A percentile compares a stretch with the other conserved stretches of the same genome.
Conservation (phyloP, 1,140 invertebrate genomes). For the Harlomillsia oculata region DNA sequence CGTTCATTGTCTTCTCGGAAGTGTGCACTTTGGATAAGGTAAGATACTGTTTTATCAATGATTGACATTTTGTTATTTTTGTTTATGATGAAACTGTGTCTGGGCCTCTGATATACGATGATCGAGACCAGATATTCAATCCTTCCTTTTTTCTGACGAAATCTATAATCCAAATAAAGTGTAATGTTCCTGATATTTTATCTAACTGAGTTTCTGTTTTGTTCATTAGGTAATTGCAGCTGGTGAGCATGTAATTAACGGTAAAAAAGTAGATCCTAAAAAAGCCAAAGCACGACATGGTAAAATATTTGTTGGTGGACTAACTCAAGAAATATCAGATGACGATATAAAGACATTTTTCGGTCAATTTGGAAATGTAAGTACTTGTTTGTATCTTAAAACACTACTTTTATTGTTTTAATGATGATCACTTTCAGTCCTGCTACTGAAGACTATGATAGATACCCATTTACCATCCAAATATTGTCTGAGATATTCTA, state of each 20-base stretch:
- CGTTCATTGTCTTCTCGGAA: conserved; percentile 85
- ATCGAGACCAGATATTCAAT: too few species aligned
- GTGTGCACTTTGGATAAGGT: conserved; percentile 85
- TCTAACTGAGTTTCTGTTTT: too few species aligned
- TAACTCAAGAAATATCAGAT: conserved; percentile 78
- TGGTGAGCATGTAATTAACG: conserved; percentile 81
- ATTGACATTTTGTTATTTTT: conserved; percentile 10
- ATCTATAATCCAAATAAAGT: too few species aligned
- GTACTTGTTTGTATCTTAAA: conserved; percentile 37
- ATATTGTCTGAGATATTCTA: conserved; percentile 16
- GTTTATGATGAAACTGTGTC: neutral
- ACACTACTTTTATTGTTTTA: neutral
- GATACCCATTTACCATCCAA: conserved; percentile 25
- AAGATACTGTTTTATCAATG: conserved; percentile 19
- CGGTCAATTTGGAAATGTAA: conserved; percentile 76
- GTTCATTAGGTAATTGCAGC: conserved; percentile 65
- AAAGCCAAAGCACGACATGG: conserved; percentile 86
- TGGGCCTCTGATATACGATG: too few species aligned
- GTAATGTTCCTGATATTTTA: too few species aligned
- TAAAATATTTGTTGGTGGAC: conserved; percentile 89
- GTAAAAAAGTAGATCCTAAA: conserved; percentile 89
- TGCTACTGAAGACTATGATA: conserved; percentile 27
- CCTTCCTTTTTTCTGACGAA: too few species aligned
- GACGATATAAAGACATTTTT: conserved; percentile 89
- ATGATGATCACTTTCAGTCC: conserved; percentile 29